phyloP scores from a whole-genome alignment of 2,113 vertebrate species.

The Etia nguti region DNA sequence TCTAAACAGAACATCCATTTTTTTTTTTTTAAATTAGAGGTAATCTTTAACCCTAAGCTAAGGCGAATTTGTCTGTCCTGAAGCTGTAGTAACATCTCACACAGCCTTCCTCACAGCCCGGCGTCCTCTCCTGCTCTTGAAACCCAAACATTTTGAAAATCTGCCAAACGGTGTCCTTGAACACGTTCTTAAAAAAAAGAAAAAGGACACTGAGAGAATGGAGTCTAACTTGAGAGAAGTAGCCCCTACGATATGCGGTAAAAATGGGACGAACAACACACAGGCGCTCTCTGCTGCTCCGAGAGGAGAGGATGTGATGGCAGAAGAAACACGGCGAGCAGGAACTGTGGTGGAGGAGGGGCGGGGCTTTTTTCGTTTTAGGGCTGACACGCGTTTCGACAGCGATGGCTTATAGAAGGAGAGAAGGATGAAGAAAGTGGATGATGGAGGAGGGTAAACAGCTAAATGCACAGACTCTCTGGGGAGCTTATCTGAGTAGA shows the following conservation, averaged over 20 bases:
- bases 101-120: background rate
- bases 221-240: background rate
- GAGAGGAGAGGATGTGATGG: background rate
- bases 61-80: background rate
- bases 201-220: background rate
- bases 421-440: background rate
- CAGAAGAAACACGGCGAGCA: background rate
- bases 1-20: slow-evolving; percentile 10
- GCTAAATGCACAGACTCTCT: slow-evolving; percentile 7
- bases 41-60: slow-evolving; percentile 14
- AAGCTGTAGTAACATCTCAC: background rate
- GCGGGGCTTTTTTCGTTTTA: background rate
- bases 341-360: background rate
- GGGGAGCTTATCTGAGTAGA: background rate
- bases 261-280: background rate
- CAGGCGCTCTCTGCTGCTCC: background rate
- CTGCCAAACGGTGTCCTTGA: background rate
- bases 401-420: background rate
- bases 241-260: slow-evolving; percentile 6
- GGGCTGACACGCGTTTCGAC: background rate
- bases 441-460: background rate
- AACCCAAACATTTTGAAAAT: background rate
- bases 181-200: background rate
- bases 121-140: background rate
- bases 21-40: background rate